Conservation (phyloP, 92 coral and sea anemone genomes). For the Micromussa lordhowensis region DNA sequence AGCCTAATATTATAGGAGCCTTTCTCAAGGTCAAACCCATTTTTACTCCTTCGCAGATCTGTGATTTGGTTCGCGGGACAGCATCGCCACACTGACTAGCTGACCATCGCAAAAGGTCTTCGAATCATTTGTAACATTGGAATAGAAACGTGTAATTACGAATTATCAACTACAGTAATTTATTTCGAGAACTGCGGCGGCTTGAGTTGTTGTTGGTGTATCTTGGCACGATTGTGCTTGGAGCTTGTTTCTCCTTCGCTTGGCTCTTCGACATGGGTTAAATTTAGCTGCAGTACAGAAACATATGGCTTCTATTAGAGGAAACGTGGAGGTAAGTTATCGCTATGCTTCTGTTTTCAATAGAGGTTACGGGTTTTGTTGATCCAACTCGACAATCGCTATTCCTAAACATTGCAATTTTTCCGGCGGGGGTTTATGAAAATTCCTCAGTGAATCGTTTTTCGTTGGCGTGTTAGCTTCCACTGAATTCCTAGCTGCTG, state of each 20-base stretch:
- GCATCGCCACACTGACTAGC: background rate
- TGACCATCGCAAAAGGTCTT: background rate
- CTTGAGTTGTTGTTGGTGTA: background rate
- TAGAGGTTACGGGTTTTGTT: constrained; percentile 31
- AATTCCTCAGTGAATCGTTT: constrained; percentile 23
- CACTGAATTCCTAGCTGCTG: background rate
- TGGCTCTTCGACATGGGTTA: constrained; percentile 33
- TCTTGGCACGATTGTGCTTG: background rate
- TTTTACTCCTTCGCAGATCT: constrained; percentile 28
- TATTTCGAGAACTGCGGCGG: constrained; percentile 18
- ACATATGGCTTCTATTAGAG: constrained; percentile 82
- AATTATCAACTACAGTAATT: constrained; percentile 20
- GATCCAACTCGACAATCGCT: constrained; percentile 37
- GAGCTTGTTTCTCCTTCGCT: background rate
- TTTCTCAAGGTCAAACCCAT: constrained; percentile 25
- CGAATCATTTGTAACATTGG: constrained; percentile 32
- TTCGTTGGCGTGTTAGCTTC: background rate
- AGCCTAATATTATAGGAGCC: constrained; percentile 14
- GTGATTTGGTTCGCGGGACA: constrained; percentile 33
- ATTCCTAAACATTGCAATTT: constrained; percentile 21
- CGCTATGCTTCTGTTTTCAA: constrained; percentile 17
- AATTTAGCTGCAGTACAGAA: constrained; percentile 17
- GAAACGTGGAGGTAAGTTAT: constrained; percentile 64
- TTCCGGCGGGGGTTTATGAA: constrained; percentile 31
- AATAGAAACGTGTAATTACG: constrained; percentile 33